Evolutionary conservation across 2,113 vertebrate species (phyloP).

Genomic region (Leptosomus discolor): DNA sequence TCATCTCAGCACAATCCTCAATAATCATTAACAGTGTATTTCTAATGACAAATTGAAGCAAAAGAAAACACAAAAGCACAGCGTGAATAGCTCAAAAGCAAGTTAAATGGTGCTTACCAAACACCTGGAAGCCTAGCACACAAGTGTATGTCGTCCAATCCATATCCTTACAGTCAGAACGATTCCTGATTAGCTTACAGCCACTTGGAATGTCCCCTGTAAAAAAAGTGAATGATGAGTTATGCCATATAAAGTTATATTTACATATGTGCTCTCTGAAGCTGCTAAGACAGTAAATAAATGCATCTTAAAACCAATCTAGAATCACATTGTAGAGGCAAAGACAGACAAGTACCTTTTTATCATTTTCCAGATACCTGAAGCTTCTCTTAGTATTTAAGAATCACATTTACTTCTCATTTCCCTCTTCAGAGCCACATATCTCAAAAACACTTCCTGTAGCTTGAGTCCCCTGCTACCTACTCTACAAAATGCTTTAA

Average conservation of each 20-base stretch:
- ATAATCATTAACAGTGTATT: not conserved
- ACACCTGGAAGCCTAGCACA: constrained; percentile 95
- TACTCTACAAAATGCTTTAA: not conserved
- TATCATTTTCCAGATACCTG: not conserved
- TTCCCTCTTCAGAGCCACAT: not conserved
- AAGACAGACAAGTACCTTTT: not conserved
- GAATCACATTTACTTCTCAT: not conserved
- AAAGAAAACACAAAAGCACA: not conserved
- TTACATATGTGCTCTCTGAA: not conserved
- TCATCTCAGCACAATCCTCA: not conserved
- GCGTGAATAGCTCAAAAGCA: not conserved
- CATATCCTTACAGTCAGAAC: constrained; percentile 96
- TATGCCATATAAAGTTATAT: not conserved
- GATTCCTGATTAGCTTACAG: constrained; percentile 94
- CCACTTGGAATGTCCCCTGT: constrained; percentile 93
- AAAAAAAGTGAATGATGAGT: constrained; percentile 14
- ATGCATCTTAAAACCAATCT: not conserved
- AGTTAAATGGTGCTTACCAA: constrained; percentile 79
- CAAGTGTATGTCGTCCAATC: constrained; percentile 97
- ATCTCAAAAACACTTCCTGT: not conserved
- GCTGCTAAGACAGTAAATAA: not conserved
- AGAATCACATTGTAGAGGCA: not conserved
- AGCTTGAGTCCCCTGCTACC: not conserved
- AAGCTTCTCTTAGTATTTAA: not conserved
- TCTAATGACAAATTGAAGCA: not conserved